phyloP scores from a whole-genome alignment of 1,140 invertebrate genomes.

The Polypedilum vanderplanki region DNA sequence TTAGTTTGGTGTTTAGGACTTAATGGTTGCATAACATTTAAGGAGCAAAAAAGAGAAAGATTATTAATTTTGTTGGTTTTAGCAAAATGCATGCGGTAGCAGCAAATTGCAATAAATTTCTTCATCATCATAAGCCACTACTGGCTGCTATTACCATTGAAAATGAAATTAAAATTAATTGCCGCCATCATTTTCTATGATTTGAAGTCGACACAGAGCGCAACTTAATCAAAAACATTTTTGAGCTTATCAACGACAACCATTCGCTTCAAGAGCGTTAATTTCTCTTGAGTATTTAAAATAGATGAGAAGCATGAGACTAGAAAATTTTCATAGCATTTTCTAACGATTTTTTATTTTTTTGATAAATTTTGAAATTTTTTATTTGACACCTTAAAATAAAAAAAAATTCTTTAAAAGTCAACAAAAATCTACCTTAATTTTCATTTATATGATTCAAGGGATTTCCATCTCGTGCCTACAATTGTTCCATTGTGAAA shows the following conservation, averaged over 20 bases:
- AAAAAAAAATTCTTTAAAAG: too few relatives aligned
- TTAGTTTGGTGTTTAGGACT: too few relatives aligned
- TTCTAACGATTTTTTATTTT: too few relatives aligned
- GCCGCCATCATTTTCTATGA: background rate
- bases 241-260: background rate
- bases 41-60: too few relatives aligned
- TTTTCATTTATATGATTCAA: conserved; percentile 20
- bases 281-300: conserved; percentile 19
- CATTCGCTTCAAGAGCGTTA: background rate
- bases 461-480: background rate
- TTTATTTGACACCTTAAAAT: too few relatives aligned
- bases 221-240: background rate
- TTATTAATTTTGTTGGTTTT: too few relatives aligned
- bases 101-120: too few relatives aligned
- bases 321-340: too few relatives aligned
- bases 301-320: background rate
- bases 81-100: too few relatives aligned
- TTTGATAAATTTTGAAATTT: too few relatives aligned
- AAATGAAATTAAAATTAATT: background rate
- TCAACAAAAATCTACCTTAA: background rate
- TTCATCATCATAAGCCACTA: too few relatives aligned
- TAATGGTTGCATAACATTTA: too few relatives aligned
- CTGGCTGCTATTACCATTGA: background rate
- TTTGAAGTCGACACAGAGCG: background rate
- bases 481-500: background rate